phyloP scores from a whole-genome alignment of 2,888 invertebrate genomes.

The Drosophila borborema region DNA sequence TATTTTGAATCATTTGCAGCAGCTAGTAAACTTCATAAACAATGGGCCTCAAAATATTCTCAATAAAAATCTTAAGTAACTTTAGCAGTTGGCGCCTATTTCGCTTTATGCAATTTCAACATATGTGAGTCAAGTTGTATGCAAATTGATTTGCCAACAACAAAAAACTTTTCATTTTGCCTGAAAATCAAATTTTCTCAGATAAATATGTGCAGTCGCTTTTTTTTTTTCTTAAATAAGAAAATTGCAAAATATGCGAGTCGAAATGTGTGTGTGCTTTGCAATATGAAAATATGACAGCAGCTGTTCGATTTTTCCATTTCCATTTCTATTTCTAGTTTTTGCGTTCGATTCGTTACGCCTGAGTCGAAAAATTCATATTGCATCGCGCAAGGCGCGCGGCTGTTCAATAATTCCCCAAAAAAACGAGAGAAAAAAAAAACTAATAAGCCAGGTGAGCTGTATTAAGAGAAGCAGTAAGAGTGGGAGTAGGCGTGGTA shows the following conservation, averaged over 20 bases:
- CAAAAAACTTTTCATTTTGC: conserved; percentile 46
- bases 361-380: conserved; percentile 33
- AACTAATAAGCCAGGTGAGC: conserved; percentile 68
- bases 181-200: conserved; percentile 1
- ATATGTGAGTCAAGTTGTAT: conserved; percentile 47
- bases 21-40: neutral
- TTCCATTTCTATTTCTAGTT: neutral
- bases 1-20: too few species aligned
- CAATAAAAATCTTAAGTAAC: conserved; percentile 7
- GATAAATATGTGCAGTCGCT: conserved; percentile 19
- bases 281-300: conserved; percentile 51
- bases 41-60: neutral
- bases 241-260: conserved; percentile 43
- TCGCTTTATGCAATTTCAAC: conserved; percentile 23
- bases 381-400: conserved; percentile 37
- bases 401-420: conserved; percentile 46
- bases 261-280: conserved; percentile 22
- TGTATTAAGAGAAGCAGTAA: neutral
- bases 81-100: conserved; percentile 27
- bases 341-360: conserved; percentile 42
- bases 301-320: conserved; percentile 37
- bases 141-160: conserved; percentile 49
- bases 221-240: conserved; percentile 42
- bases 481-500: neutral
- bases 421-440: conserved; percentile 10